These are phyloP conservation scores for Aurelia aurita DNA, from an alignment of 30 jellyfish, hydroid and myxozoan species.

Conservation along the genomic window DNA sequence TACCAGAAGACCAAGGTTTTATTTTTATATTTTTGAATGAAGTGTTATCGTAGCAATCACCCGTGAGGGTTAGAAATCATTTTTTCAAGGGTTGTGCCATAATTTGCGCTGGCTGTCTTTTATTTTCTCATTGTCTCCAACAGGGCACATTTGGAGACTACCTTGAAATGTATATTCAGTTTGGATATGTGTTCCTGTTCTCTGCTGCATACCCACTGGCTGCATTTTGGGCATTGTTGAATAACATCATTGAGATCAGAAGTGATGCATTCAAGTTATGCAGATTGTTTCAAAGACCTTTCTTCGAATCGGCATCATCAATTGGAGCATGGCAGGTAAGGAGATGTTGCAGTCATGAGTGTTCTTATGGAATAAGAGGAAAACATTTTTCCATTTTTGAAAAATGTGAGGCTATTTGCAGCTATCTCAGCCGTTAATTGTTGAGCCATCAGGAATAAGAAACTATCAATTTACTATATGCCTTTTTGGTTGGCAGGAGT, in stretches of 20 bases:
- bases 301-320: constrained; percentile 82
- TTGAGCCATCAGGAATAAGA: no score
- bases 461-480: no score
- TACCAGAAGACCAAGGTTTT: no score
- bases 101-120: not conserved
- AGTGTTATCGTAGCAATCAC: no score
- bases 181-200: constrained; percentile 94
- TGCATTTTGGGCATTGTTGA: constrained; percentile 96
- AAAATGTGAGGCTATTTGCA: no score
- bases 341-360: no score
- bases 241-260: constrained; percentile 86
- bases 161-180: constrained; percentile 91
- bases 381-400: no score
- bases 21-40: no score
- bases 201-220: constrained; percentile 99
- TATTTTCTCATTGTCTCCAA: not conserved
- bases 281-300: constrained; percentile 91
- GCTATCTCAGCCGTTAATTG: no score
- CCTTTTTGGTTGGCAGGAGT: no score
- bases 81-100: not conserved
- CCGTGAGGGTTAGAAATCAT: no score
- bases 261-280: constrained; percentile 96
- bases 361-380: no score
- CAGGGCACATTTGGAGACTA: constrained; percentile 95
- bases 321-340: constrained; percentile 99